Evolutionary conservation across 1,140 invertebrate species (phyloP).

Genomic region (Sinonovacula constricta): DNA sequence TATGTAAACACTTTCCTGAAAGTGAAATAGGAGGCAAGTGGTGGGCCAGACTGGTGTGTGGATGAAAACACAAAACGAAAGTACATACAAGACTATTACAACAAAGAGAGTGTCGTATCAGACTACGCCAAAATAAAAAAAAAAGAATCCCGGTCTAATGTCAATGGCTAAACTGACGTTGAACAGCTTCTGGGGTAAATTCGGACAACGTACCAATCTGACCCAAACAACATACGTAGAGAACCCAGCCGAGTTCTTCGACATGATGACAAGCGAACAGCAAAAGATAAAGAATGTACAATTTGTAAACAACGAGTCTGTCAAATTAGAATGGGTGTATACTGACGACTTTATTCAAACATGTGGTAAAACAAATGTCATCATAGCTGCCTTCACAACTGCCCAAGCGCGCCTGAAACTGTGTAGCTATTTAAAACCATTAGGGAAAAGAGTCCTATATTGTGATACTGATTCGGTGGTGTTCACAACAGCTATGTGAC

Average conservation of each 20-base stretch:
- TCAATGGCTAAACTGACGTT: conserved; percentile 56
- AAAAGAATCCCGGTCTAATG: conserved; percentile 71
- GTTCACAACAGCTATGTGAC: conserved; percentile 61
- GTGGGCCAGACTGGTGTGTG: too few species aligned
- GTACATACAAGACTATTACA: too few species aligned
- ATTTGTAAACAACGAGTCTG: conserved; percentile 10
- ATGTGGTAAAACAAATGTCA: conserved; percentile 62
- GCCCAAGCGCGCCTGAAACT: conserved; percentile 75
- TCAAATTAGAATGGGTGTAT: conserved; percentile 16
- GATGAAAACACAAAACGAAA: too few species aligned
- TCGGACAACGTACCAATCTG: too few species aligned
- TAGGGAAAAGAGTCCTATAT: too few species aligned
- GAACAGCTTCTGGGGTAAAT: conserved; percentile 47
- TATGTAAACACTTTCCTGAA: conserved; percentile 59
- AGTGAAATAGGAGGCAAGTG: conserved; percentile 55
- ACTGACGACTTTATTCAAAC: not conserved
- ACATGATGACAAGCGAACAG: too few species aligned
- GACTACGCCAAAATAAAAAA: too few species aligned
- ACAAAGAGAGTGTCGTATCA: conserved; percentile 72
- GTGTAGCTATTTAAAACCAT: too few species aligned
- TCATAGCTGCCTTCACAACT: conserved; percentile 74
- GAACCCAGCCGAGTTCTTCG: too few species aligned
- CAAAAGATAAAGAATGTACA: too few species aligned
- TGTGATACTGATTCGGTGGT: too few species aligned
- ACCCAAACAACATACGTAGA: too few species aligned